Evolutionary conservation across 2,113 vertebrate genomes (phyloP), one percentile per base, ranked within the genome.

Genomic region (Himantopus leucocephalus): DNA sequence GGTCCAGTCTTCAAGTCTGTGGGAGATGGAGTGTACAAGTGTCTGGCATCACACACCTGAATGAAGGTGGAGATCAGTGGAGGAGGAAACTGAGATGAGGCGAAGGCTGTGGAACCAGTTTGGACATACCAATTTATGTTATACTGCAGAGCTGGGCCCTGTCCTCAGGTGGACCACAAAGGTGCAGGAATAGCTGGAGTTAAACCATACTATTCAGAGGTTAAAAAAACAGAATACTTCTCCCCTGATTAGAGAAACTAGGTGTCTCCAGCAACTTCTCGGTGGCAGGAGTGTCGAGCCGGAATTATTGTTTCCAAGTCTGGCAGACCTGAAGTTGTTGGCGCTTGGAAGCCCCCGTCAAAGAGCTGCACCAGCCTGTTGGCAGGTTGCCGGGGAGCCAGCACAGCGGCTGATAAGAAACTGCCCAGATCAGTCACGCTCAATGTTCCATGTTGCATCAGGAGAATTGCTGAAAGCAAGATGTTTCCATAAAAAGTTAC

Each of bases 401-500:
- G 75, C 14, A 19, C 1, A 1, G 37, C 13, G 21, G 12, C 30
- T 63, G 82, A 85, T 87, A 52, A 85, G 76, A 75, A 72, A 30
- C 89, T 72, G 84, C 64, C 70, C 77, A 48, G 77, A 68, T 64
- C 60, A 71, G 45, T 55, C 62, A 23, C n/a, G 41, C 52, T 94
- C 80, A 59, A 2, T 72, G 53, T 48, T 87, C 96, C 62, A 3
- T 35, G 35, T 37, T 87, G 47, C 43, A 75, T 82, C 74, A 68
- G 90, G 74, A 90, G 70, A 85, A 68, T 43, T 72, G 53, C 84
- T 90, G 84, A 60, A 95, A 94, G 77, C 66, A 56, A 67, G 71
- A 84, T 39, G 35, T 89, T 96, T 94, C 95, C 80, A 43, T 92
- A 79, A 94, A 77, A 94, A 92, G 83, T 97, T 94, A n/a, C 20